These are phyloP conservation scores for Cyanoliseus patagonus DNA, from an alignment of 2,113 vertebrate genomes.

Conservation along the genomic window DNA sequence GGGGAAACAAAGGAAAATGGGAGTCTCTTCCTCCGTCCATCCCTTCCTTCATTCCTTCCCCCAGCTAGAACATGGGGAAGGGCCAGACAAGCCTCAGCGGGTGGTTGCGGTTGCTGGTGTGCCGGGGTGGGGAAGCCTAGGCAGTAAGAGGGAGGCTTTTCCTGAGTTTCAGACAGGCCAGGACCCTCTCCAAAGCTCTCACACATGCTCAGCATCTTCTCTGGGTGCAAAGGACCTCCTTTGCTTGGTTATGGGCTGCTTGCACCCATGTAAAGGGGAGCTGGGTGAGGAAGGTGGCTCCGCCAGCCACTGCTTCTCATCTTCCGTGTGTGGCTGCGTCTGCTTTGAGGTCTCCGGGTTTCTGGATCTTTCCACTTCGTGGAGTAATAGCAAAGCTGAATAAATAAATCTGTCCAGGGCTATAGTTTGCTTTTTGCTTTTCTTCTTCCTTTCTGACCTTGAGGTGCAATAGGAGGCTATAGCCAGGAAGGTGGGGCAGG, in stretches of 20 bases:
- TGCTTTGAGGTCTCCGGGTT: not conserved
- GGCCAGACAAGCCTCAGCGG: not conserved
- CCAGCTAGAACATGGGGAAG: not conserved
- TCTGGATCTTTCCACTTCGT: slow-evolving; percentile 49
- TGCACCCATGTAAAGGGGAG: not conserved
- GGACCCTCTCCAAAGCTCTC: not conserved
- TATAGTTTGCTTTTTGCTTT: not conserved
- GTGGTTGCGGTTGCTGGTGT: not conserved
- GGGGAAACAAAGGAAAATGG: not conserved
- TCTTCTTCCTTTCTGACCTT: slow-evolving; percentile 63
- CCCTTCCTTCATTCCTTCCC: not conserved
- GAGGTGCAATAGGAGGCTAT: not conserved
- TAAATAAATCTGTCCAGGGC: not conserved
- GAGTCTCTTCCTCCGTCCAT: not conserved
- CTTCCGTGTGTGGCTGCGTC: not conserved
- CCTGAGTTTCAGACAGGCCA: not conserved
- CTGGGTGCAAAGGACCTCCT: not conserved
- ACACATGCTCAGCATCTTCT: not conserved
- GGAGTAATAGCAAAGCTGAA: not conserved
- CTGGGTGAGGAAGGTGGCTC: not conserved
- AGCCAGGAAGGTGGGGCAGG: not conserved
- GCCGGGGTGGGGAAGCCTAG: not conserved
- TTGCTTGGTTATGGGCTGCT: not conserved
- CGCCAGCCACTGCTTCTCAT: not conserved
- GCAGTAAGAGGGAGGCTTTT: not conserved